Conservation (phyloP, 2,888 invertebrate genomes). For the Stegophylla sp. region DNA sequence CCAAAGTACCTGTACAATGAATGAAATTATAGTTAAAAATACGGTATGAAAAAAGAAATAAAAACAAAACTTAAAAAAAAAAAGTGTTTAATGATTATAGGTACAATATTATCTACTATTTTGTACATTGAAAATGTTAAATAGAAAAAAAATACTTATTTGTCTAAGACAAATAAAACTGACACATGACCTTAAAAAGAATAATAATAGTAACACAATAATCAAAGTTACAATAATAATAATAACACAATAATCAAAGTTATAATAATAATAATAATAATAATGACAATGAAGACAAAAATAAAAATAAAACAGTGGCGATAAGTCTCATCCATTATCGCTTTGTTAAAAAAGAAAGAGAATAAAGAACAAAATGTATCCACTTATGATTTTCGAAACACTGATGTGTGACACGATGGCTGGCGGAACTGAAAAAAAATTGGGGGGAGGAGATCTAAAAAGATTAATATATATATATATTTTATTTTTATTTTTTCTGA, state of each 20-base stretch:
- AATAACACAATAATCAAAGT: background rate
- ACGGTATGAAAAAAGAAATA: no score
- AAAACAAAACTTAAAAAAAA: constrained; percentile 24
- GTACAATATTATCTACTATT: constrained; percentile 30
- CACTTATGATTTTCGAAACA: background rate
- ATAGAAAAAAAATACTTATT: constrained; percentile 5
- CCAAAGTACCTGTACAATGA: no score
- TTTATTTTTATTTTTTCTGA: no score
- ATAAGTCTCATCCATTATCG: no score
- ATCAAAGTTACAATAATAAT: background rate
- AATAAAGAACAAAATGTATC: background rate
- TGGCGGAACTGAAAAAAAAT: no score
- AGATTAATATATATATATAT: no score
- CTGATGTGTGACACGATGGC: no score
- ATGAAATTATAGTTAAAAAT: no score
- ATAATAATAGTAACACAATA: background rate
- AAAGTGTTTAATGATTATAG: constrained; percentile 20
- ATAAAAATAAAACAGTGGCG: background rate
- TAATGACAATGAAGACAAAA: background rate
- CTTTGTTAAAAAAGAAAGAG: background rate
- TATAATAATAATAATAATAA: constrained; percentile 9
- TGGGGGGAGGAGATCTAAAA: no score
- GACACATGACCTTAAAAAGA: background rate
- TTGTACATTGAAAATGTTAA: constrained; percentile 31
- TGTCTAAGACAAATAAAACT: background rate